These are phyloP conservation scores for Melanotaenia nigrans DNA, from an alignment of 2,797 vertebrate species.

Conservation along the genomic window DNA sequence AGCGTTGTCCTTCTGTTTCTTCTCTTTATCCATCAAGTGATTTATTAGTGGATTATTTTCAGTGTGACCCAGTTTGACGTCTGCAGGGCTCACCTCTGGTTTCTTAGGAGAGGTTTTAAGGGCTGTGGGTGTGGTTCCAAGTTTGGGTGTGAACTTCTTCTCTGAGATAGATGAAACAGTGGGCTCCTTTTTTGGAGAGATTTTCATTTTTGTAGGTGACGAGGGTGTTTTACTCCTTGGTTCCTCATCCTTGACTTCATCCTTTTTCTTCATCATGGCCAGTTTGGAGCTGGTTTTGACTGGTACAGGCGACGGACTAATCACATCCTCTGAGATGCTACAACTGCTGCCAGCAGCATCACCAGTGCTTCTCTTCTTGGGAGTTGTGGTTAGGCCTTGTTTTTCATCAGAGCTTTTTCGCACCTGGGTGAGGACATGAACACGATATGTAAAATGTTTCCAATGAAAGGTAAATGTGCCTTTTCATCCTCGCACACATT, in stretches of 20 bases:
- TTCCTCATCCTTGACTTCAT: constrained; percentile 59
- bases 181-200: constrained; percentile 83
- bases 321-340: constrained; percentile 42
- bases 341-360: constrained; percentile 54
- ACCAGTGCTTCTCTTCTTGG: constrained; percentile 68
- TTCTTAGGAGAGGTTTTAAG: constrained; percentile 88
- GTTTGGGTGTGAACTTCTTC: constrained; percentile 67
- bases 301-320: constrained; percentile 64
- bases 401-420: constrained; percentile 66
- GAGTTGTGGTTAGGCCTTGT: constrained; percentile 17
- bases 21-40: background rate
- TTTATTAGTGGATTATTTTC: background rate
- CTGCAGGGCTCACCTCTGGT: constrained; percentile 82
- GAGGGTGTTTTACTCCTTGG: constrained; percentile 70
- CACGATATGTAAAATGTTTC: background rate
- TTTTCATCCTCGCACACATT: background rate
- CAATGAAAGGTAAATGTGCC: background rate
- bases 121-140: constrained; percentile 74
- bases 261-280: constrained; percentile 85
- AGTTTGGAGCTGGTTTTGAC: constrained; percentile 87
- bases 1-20: background rate
- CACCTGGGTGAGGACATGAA: constrained; percentile 53
- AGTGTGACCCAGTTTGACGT: background rate
- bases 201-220: constrained; percentile 75
- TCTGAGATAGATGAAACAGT: constrained; percentile 25